These are phyloP conservation scores for Stegana nigrithorax DNA, from an alignment of 2,888 invertebrate genomes.

Conservation along the genomic window DNA sequence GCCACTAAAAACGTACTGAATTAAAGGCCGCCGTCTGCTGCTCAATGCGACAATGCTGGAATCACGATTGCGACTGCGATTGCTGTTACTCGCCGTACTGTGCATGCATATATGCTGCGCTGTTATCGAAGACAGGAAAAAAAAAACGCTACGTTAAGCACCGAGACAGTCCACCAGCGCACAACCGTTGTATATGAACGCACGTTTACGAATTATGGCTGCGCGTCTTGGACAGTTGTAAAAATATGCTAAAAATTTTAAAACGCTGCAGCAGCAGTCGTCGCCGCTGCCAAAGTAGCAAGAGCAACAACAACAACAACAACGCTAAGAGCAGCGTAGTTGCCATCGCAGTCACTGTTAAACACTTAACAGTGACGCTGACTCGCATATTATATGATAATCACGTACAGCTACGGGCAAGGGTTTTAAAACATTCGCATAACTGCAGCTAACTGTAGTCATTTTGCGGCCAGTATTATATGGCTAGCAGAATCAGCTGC, in stretches of 20 bases:
- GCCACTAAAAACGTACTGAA: too few relatives aligned
- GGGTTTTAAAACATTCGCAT: not conserved
- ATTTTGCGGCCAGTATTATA: too few relatives aligned
- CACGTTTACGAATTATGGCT: conserved; percentile 64
- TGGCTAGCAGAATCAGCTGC: not conserved
- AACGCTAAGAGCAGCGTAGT: not conserved
- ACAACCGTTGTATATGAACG: conserved; percentile 62
- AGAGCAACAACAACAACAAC: not conserved
- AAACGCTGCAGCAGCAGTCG: conserved; percentile 28
- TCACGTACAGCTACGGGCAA: not conserved
- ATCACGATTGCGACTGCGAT: too few relatives aligned
- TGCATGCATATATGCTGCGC: not conserved
- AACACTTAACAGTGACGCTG: too few relatives aligned
- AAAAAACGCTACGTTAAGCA: not conserved
- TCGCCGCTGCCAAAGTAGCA: not conserved
- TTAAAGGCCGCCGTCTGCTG: too few relatives aligned
- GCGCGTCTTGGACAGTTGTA: conserved; percentile 63
- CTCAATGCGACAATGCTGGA: too few relatives aligned
- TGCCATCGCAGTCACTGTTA: not conserved
- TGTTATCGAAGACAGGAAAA: not conserved
- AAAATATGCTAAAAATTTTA: conserved; percentile 63
- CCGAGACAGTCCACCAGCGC: not conserved
- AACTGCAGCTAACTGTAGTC: not conserved
- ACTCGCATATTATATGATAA: too few relatives aligned
- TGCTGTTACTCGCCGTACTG: too few relatives aligned